These are phyloP conservation scores for Callionymus lyra DNA, from an alignment of 2,113 vertebrate genomes.

Conservation along the genomic window DNA sequence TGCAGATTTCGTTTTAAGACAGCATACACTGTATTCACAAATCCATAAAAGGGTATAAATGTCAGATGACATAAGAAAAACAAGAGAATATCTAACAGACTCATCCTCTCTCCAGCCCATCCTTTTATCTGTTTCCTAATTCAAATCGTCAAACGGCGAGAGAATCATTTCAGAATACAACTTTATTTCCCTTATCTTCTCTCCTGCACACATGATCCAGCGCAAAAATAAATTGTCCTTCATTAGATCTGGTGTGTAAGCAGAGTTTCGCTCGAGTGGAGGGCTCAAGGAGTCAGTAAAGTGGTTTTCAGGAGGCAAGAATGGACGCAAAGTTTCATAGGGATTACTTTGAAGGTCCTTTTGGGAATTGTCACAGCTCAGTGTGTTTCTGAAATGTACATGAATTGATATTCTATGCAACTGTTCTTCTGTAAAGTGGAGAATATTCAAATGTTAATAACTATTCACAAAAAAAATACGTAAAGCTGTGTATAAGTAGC, in stretches of 20 bases:
- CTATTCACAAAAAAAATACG: no score
- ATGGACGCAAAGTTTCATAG: not conserved
- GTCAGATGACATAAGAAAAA: constrained; percentile 5
- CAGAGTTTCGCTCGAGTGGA: not conserved
- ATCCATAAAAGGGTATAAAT: no score
- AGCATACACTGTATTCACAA: no score
- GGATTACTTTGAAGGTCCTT: constrained; percentile 7
- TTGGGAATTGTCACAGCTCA: not conserved
- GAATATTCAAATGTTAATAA: no score
- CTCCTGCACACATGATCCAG: not conserved
- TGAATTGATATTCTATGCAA: no score
- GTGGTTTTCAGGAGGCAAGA: constrained; percentile 26
- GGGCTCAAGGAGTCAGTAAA: constrained; percentile 11
- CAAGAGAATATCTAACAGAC: constrained; percentile 2
- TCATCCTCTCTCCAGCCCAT: constrained; percentile 5
- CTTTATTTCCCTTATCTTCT: not conserved
- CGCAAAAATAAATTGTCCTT: constrained; percentile 9
- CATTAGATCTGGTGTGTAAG: constrained; percentile 14
- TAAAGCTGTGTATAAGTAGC: no score
- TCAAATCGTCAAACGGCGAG: constrained; percentile 1
- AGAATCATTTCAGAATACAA: no score
- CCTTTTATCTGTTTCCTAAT: constrained; percentile 20
- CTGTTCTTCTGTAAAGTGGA: no score
- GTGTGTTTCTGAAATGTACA: no score
- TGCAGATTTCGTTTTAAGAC: no score